Evolutionary conservation across 2,888 invertebrate species (phyloP).

Genomic region (Malthinus seriepunctatus): DNA sequence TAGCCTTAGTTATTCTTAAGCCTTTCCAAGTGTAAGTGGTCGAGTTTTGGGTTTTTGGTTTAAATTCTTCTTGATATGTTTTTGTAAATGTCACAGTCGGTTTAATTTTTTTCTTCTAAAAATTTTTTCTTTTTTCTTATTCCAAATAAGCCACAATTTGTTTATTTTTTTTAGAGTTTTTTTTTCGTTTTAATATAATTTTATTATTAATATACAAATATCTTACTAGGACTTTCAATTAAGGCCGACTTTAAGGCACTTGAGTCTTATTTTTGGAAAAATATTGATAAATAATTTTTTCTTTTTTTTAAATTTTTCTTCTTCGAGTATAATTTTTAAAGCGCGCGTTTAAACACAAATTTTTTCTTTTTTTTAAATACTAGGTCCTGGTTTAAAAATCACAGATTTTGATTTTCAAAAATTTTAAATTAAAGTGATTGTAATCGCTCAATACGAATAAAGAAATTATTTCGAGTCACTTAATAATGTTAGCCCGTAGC

Average conservation of each 20-base stretch:
- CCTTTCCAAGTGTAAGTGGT: background rate
- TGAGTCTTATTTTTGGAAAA: constrained; percentile 52
- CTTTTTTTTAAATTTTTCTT: too few relatives aligned
- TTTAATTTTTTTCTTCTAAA: constrained; percentile 22
- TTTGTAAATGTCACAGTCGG: constrained; percentile 38
- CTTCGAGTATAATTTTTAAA: constrained; percentile 5
- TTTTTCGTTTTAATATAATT: constrained; percentile 40
- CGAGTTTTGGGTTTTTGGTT: background rate
- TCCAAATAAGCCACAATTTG: constrained; percentile 48
- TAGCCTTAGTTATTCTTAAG: background rate
- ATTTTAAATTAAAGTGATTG: constrained; percentile 11
- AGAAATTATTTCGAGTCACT: constrained; percentile 10
- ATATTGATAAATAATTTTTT: constrained; percentile 36
- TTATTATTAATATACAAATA: constrained; percentile 52
- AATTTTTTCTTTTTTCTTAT: constrained; percentile 38
- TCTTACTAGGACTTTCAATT: constrained; percentile 46
- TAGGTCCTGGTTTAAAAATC: constrained; percentile 27
- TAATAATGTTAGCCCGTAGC: constrained; percentile 25
- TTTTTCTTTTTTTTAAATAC: background rate
- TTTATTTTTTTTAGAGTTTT: constrained; percentile 42
- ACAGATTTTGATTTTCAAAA: constrained; percentile 43
- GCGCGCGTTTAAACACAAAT: constrained; percentile 3
- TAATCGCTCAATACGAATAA: constrained; percentile 10
- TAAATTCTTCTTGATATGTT: background rate
- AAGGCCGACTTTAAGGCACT: constrained; percentile 57